Base-by-base conservation (phyloP, 2,113 vertebrate genomes). In the Clarias batrachus region DNA sequence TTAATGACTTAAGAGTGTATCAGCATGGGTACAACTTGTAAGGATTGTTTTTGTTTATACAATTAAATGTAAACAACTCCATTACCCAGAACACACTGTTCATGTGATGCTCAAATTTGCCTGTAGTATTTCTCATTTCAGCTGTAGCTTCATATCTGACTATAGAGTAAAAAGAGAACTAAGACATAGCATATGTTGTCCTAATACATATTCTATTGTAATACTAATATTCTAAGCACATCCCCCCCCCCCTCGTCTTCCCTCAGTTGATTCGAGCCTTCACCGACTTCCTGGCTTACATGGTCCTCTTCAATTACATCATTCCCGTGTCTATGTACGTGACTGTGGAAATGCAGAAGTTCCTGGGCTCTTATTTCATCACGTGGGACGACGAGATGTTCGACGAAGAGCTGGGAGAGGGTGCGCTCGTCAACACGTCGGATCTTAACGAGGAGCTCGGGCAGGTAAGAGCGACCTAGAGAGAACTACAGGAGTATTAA, bases 251-350 rank as follows among this genome's bases (percentile, higher is more conserved):
- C 21, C 82, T 0, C 13, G 52, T 54, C 17, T 37, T 1, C 0
- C 17, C 19, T 21, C 82, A 94, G 94, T 91, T 95, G 82, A 92
- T 95, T 79, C 91, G 93, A 89, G 97, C 96, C 0, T 97, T 99
- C 93, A 99, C 98, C 0, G 98, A 99, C 92, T 99, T 99, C 92
- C 92, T 99, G 92, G 98, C 98, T 71, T 99, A 97, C 92, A 99
- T 99, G 98, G 98, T 99, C 76, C 96, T 99, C 60, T 99, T 99
- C 93, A 99, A 99, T 95, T 99, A 99, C 95, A 99, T 99, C 94
- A 99, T 99, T 85, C 98, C 98, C 0, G 98, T 99, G 59, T 99
- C 98, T 85, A 99, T 99, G 97, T 99, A 99, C 4, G 98, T 99
- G 88, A 99, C 98, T 0, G 98, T 99, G 90, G 98, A 99, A 95